Evolutionary conservation across 2,113 vertebrate species (phyloP).

Genomic region (Penelope pileata): DNA sequence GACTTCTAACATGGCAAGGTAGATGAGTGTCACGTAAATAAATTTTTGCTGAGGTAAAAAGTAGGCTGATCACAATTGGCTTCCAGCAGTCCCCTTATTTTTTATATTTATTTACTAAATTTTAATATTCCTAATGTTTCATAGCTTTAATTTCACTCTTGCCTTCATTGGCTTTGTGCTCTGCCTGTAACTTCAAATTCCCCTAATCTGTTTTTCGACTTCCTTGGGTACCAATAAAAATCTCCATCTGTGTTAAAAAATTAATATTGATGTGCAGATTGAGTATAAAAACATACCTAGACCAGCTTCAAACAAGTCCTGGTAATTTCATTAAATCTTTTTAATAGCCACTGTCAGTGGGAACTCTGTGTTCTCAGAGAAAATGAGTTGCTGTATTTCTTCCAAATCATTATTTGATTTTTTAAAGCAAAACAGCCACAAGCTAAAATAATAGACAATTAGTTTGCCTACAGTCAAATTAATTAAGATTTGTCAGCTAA

Average conservation of each 20-base stretch:
- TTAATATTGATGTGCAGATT: constrained; percentile 72
- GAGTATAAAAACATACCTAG: constrained; percentile 66
- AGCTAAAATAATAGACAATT: constrained; percentile 64
- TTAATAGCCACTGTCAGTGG: constrained; percentile 63
- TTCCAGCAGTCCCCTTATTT: background rate
- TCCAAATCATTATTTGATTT: constrained; percentile 62
- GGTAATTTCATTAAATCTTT: constrained; percentile 74
- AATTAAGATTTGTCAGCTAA: constrained; percentile 45
- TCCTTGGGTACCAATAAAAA: constrained; percentile 70
- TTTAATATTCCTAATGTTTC: background rate
- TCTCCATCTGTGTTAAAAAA: constrained; percentile 71
- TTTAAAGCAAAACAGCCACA: constrained; percentile 21
- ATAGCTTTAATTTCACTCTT: constrained; percentile 15
- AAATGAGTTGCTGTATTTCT: constrained; percentile 62
- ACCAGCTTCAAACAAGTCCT: constrained; percentile 65
- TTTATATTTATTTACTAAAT: background rate
- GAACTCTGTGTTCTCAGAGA: constrained; percentile 58
- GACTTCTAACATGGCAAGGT: background rate
- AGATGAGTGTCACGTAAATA: background rate
- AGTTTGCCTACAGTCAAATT: constrained; percentile 50
- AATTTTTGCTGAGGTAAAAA: background rate
- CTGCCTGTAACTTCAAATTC: constrained; percentile 39
- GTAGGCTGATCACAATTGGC: background rate
- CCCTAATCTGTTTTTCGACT: constrained; percentile 41
- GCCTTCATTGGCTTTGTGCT: background rate